Base-by-base conservation (phyloP, 2,888 invertebrate genomes). In the Ormyrus pomaceus region DNA sequence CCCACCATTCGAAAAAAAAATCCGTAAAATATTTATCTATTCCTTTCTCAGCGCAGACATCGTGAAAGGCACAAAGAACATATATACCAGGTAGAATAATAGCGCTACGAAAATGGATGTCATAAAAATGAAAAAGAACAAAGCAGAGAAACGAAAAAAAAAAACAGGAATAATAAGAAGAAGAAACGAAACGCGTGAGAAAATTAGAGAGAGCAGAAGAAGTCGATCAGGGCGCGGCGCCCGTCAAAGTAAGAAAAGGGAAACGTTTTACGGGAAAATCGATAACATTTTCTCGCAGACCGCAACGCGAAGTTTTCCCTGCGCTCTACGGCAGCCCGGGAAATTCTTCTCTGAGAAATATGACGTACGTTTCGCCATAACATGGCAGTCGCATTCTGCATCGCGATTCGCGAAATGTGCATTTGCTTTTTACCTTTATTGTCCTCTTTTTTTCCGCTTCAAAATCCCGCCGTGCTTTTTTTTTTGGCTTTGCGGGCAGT, bases 221-320 rank as follows among this genome's bases (percentile, higher is more conserved):
- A 66, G 50, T 64, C 71, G 58, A 69, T 58, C 65, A 59, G 11
- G 6, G 66, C 34, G 34, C 34, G 34, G 11, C 10, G 46, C 58
- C 19, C 48, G 72, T 8, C 9, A 66, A 72, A 66, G 66, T 48
- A 9, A 66, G 55, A 66, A 71, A 68, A 51, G 75, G 59, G 69
- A 77, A 79, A 74, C 68, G 56, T 74, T 69, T 74, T 74, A 74
- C 55, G 0, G 58, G 19, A 34, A 73, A 79, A 74, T 79, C 79
- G 58, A 79, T 79, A 53, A 11, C 48, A 68, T 68, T 75, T 75
- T 68, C 68, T 56, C 66, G 4, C n/a, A 45, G 34, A 34, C 34
- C 34, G 34, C 34, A 34, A 4, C 34, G 10, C 56, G 46, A 34
- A 34, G 34, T 34, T 10, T 8, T 8, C 59, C n/a, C 9, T 55